Base-by-base conservation (phyloP, 1,140 invertebrate species). In the Helicoverpa armigera region DNA sequence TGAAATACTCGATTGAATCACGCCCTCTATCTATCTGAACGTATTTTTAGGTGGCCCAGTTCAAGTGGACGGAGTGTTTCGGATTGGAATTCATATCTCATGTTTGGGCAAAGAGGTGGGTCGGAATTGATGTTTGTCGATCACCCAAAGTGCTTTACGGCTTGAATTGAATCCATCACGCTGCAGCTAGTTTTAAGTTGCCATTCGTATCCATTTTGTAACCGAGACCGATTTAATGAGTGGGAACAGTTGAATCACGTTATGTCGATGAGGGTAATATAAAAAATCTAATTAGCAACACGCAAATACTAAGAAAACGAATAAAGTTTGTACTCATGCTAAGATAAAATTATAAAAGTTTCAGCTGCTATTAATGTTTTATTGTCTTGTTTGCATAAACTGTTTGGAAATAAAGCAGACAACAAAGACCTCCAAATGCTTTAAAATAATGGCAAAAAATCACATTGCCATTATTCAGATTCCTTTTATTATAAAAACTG, bases 1-100 rank as follows among this genome's bases (percentile, higher is more conserved):
- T 79, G 72, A 75, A 65, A 69, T 54, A 70, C 50, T 73, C 72
- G 72, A 80, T 83, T 78, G 77, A 70, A 73, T 69, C 78, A 70
- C 73, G 63, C 54, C 35, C 35, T 43, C 35, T 70, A 76, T 61
- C 56, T 61, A 76, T 18, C 54, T 2, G 18, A 58, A 56, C 63
- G 80, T 73, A 61, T 73, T 78, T 77, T 63, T 80, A 63, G 35
- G 12, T 77, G 73, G 29, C 63, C 80, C 65, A 65, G 31, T 70
- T 78, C 14, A 78, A 78, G 63, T 67, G 75, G 56, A 29, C 14
- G 18, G 12, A 63, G 58, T 63, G 58, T 56, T 58, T 58, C 9
- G 23, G 72, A 11, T 74, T 43, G 14, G 58, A 29, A 61, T 69
- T 18, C 73, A 61, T 76, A 50, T 61, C 43, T 13, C 12, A 76